phyloP scores from a whole-genome alignment of 2,797 vertebrate species.

The Onychomys torridus region DNA sequence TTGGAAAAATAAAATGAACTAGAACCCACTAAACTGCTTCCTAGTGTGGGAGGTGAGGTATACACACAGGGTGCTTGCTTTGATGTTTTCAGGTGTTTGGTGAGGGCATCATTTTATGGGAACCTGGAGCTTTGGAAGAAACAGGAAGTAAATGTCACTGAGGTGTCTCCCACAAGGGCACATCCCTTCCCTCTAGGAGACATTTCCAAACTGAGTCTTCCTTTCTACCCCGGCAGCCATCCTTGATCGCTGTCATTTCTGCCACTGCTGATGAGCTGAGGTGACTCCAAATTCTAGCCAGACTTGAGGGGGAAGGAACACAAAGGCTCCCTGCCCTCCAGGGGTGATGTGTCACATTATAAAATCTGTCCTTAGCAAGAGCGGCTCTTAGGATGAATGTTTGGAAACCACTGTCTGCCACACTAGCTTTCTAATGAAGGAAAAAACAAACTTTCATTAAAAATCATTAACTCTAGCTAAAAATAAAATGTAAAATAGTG shows the following conservation, averaged over 20 bases:
- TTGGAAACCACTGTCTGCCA: not conserved
- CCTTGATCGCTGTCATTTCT: not conserved
- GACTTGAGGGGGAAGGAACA: not conserved
- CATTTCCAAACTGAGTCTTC: conserved; percentile 9
- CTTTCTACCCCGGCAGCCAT: not conserved
- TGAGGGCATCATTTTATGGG: not conserved
- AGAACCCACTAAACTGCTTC: not conserved
- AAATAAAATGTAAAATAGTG: conserved; percentile 35
- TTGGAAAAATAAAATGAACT: not conserved
- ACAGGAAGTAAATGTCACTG: not conserved
- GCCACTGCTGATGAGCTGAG: not conserved
- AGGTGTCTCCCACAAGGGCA: not conserved
- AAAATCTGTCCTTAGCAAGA: not conserved
- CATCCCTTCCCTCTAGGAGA: conserved; percentile 32
- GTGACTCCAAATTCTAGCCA: not conserved
- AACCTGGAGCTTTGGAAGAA: not conserved
- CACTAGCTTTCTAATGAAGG: conserved; percentile 31
- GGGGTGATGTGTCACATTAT: not conserved
- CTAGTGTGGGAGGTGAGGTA: not conserved
- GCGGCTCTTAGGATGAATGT: not conserved
- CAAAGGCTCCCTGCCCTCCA: not conserved
- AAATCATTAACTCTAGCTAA: conserved; percentile 35
- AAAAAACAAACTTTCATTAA: conserved; percentile 36
- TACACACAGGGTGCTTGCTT: not conserved
- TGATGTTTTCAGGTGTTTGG: not conserved